phyloP scores from a whole-genome alignment of 2,113 vertebrate genomes.

The Ovis aries region DNA sequence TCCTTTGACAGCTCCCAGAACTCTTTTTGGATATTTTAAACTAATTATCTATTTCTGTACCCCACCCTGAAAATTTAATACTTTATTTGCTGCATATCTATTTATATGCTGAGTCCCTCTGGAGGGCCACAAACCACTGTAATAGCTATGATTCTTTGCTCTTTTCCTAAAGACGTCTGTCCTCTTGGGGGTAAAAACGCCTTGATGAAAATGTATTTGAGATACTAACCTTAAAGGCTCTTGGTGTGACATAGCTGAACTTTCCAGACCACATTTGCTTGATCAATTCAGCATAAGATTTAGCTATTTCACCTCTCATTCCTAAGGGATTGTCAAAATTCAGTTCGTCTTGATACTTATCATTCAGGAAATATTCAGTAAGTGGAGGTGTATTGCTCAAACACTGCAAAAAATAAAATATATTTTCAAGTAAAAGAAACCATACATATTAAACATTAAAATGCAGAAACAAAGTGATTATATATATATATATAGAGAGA shows the following conservation, averaged over 20 bases:
- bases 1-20: neutral
- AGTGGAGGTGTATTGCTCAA: conserved; percentile 97
- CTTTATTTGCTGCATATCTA: neutral
- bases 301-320: conserved; percentile 98
- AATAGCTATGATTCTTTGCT: neutral
- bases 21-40: neutral
- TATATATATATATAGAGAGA: neutral
- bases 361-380: conserved; percentile 97
- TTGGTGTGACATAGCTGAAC: conserved; percentile 95
- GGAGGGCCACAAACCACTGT: neutral
- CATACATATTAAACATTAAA: conserved; percentile 34
- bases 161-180: neutral
- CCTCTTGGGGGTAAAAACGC: neutral
- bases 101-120: neutral
- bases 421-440: conserved; percentile 49
- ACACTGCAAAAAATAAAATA: conserved; percentile 86
- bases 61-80: neutral
- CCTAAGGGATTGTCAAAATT: conserved; percentile 98
- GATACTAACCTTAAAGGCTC: conserved; percentile 94
- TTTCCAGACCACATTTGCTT: conserved; percentile 99
- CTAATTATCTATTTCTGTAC: neutral
- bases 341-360: conserved; percentile 95
- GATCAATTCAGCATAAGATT: conserved; percentile 94
- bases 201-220: neutral
- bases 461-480: conserved; percentile 25